Evolutionary conservation across 2,797 vertebrate species (phyloP).

Genomic region (Mormyrus proboscirostris): DNA sequence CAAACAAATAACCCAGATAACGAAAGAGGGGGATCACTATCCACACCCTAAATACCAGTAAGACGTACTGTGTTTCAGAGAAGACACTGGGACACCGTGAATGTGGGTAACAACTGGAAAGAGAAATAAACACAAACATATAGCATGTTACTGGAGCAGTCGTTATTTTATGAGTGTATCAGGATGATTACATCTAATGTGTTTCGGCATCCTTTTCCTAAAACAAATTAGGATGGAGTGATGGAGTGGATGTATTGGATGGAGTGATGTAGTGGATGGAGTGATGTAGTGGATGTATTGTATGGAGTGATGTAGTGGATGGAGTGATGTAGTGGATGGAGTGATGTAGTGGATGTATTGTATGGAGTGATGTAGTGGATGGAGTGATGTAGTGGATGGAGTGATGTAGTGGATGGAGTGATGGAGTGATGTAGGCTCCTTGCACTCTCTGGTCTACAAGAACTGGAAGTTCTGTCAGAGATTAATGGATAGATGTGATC

Average conservation of each 20-base stretch:
- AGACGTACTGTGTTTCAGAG: background rate
- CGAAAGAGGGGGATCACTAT: background rate
- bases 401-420: background rate
- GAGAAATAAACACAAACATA: background rate
- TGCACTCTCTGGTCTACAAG: background rate
- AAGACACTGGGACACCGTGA: background rate
- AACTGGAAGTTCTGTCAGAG: background rate
- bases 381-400: too few relatives aligned
- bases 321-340: too few relatives aligned
- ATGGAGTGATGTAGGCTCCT: background rate
- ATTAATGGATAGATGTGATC: background rate
- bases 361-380: too few relatives aligned
- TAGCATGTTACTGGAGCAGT: background rate
- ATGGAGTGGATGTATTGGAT: too few relatives aligned
- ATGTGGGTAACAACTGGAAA: background rate
- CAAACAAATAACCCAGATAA: background rate
- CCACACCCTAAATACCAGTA: background rate
- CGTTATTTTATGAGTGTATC: background rate
- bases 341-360: too few relatives aligned
- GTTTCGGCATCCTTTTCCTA: background rate
- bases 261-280: too few relatives aligned
- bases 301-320: too few relatives aligned
- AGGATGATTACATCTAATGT: background rate
- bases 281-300: too few relatives aligned
- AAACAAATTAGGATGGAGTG: background rate